Evolutionary conservation across 2,888 invertebrate species (phyloP).

Genomic region (Meiosimyza decipiens): DNA sequence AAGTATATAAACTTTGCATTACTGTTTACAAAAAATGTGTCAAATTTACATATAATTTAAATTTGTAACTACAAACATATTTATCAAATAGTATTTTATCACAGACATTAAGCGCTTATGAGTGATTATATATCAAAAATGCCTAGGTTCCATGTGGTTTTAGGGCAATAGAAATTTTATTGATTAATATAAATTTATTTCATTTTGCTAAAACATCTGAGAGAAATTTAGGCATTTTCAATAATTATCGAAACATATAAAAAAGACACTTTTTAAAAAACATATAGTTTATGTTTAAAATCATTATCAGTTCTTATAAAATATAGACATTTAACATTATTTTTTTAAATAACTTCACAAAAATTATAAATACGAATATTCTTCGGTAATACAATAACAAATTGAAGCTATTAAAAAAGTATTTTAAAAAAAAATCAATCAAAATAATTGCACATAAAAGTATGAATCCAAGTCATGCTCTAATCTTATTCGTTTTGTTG

Average conservation of each 20-base stretch:
- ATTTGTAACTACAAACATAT: constrained; percentile 18
- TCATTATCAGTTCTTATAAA: not conserved
- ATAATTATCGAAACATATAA: constrained; percentile 17
- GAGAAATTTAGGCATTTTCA: constrained; percentile 15
- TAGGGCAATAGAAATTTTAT: no score
- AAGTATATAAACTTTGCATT: no score
- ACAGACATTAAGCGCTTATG: constrained; percentile 45
- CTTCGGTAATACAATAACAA: constrained; percentile 14
- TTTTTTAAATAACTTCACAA: no score
- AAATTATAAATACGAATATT: no score
- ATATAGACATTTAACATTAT: no score
- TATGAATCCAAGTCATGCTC: not conserved
- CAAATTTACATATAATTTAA: not conserved
- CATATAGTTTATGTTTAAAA: constrained; percentile 2
- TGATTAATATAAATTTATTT: no score
- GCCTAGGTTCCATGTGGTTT: no score
- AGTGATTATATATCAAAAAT: no score
- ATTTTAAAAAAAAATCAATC: not conserved
- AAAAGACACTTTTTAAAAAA: constrained; percentile 36
- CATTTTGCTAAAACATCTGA: no score
- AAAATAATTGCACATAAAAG: constrained; percentile 18
- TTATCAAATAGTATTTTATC: constrained; percentile 41
- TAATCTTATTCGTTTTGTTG: constrained; percentile 41
- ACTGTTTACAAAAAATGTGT: no score
- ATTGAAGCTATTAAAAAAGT: not conserved